Conservation (phyloP, 2,888 invertebrate genomes). For the Odiellus spinosus region DNA sequence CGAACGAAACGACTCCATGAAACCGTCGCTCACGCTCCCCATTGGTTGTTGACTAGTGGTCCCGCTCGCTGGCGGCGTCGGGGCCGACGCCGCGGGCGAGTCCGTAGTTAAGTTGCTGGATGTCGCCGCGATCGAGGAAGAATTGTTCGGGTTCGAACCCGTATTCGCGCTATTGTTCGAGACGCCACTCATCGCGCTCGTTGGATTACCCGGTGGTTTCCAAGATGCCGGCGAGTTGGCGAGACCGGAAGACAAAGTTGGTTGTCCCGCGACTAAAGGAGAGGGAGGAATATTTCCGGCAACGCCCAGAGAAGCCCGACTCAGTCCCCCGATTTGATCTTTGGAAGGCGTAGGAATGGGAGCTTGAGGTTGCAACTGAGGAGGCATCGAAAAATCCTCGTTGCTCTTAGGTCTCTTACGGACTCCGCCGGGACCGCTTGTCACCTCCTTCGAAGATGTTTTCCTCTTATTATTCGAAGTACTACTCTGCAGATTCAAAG, state of each 20-base stretch:
- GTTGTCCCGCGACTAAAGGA: not conserved
- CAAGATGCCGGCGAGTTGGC: not conserved
- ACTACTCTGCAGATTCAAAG: constrained; percentile 3
- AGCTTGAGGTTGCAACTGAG: constrained; percentile 14
- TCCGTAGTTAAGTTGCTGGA: not conserved
- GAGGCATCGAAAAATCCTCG: constrained; percentile 14
- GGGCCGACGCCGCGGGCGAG: not conserved
- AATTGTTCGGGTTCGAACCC: constrained; percentile 4
- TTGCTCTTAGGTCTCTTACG: constrained; percentile 11
- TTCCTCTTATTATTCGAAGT: constrained; percentile 7
- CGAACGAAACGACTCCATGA: constrained; percentile 1
- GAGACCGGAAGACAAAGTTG: not conserved
- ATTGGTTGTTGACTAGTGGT: too few species aligned
- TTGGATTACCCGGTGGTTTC: not conserved
- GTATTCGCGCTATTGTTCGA: not conserved
- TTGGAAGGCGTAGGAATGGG: constrained; percentile 6
- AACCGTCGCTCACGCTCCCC: not conserved
- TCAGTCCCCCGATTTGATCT: constrained; percentile 3
- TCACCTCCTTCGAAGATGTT: not conserved
- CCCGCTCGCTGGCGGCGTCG: not conserved
- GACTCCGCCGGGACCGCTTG: constrained; percentile 7
- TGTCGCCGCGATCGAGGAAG: not conserved
- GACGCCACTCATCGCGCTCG: not conserved
- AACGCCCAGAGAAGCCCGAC: constrained; percentile 5
- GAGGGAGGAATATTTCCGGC: not conserved